Conservation (phyloP, 2,888 invertebrate species). For the Lepas anatifera region DNA sequence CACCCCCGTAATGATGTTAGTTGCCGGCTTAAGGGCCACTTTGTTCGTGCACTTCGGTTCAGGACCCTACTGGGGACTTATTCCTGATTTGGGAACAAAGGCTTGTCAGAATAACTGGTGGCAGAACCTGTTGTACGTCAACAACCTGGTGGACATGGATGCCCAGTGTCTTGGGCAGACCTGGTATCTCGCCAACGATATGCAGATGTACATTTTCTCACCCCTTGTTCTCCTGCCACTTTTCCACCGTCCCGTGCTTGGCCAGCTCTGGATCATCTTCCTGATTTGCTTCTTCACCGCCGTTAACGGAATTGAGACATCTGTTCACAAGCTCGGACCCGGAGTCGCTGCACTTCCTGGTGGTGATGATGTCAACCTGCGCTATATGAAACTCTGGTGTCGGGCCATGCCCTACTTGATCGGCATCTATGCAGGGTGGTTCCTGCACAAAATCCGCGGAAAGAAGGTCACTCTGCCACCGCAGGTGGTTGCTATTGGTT, state of each 20-base stretch:
- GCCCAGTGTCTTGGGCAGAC: constrained; percentile 17
- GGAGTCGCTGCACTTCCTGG: no score
- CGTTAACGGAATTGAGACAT: background rate
- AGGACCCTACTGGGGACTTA: constrained; percentile 2
- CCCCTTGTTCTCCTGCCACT: constrained; percentile 10
- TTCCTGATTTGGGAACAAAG: background rate
- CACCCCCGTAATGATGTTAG: constrained; percentile 9
- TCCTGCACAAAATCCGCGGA: constrained; percentile 4
- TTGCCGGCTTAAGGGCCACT: constrained; percentile 1
- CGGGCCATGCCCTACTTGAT: constrained; percentile 14
- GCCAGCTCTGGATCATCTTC: constrained; percentile 7
- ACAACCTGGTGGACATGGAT: constrained; percentile 4
- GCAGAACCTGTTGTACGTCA: constrained; percentile 16
- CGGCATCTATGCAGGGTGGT: constrained; percentile 14
- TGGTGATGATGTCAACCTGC: background rate
- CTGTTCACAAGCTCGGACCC: background rate
- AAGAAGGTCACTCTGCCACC: background rate
- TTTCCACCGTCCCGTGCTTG: background rate
- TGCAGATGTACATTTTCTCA: constrained; percentile 19
- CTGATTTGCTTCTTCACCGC: background rate
- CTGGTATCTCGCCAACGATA: constrained; percentile 20
- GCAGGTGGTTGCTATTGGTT: background rate
- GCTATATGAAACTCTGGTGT: constrained; percentile 13
- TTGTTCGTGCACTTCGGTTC: background rate
- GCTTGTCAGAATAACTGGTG: constrained; percentile 13